A percentile compares a stretch with the other conserved stretches of the same genome.
Evolutionary conservation across 2,797 vertebrate genomes (phyloP).

Genomic region (Pangasius sanitwongsei): DNA sequence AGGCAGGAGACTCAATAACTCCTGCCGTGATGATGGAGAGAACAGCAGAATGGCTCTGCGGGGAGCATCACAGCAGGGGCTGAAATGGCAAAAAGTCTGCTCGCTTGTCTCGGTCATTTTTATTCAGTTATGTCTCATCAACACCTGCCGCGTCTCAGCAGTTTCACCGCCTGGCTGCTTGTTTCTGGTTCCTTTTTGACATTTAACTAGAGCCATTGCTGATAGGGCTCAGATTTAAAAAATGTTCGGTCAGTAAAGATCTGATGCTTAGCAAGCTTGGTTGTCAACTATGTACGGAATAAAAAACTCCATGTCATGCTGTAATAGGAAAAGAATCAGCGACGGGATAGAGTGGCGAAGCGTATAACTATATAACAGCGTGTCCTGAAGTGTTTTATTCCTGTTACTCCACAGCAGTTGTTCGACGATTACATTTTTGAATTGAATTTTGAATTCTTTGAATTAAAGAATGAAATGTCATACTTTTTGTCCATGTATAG

Average conservation of each 20-base stretch:
- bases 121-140: constrained; percentile 18
- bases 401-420: background rate
- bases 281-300: background rate
- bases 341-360: background rate
- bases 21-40: constrained; percentile 38
- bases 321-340: background rate
- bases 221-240: background rate
- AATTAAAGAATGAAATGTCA: background rate
- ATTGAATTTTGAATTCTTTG: too few species aligned
- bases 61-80: constrained; percentile 28
- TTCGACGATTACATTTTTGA: too few species aligned
- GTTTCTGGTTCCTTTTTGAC: constrained; percentile 5
- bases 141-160: background rate
- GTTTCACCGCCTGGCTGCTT: background rate
- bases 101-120: constrained; percentile 11
- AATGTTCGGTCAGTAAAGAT: background rate
- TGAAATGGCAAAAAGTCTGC: constrained; percentile 11
- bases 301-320: background rate
- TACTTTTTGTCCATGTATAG: background rate
- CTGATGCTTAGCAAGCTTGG: background rate
- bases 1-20: constrained; percentile 30
- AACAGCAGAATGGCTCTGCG: constrained; percentile 43
- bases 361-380: background rate
- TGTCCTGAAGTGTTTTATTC: background rate
- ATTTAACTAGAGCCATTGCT: background rate